A percentile compares a stretch with the other conserved stretches of the same genome.
Conservation (phyloP, 1,140 invertebrate species). For the Acyrthosiphon pisum region DNA sequence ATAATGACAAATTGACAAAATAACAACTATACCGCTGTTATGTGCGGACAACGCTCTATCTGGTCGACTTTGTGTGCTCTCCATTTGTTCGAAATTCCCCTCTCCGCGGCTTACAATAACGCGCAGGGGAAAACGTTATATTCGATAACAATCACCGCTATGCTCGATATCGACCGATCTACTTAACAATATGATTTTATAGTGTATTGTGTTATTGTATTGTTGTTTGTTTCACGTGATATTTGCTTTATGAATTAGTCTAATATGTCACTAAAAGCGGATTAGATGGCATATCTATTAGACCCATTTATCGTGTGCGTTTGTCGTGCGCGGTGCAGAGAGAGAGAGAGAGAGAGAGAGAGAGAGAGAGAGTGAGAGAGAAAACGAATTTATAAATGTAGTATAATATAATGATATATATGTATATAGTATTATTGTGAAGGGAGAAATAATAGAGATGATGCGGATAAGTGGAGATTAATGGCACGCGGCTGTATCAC, state of each 20-base stretch:
- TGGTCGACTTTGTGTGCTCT: neutral
- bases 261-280: slow-evolving; percentile 15
- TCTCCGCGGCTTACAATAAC: neutral
- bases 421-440: neutral
- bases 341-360: no score
- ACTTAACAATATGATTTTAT: neutral
- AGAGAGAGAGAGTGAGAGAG: neutral
- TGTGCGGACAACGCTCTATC: neutral
- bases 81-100: neutral
- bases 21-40: neutral
- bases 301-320: neutral
- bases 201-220: neutral
- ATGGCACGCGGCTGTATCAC: slow-evolving; percentile 19
- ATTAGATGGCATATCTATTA: neutral
- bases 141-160: neutral
- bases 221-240: neutral
- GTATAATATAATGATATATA: neutral
- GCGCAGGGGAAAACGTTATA: neutral
- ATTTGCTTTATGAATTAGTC: slow-evolving; percentile 11
- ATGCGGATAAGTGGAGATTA: slow-evolving; percentile 21
- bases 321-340: neutral
- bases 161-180: slow-evolving; percentile 7
- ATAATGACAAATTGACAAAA: neutral
- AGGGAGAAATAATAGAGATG: slow-evolving; percentile 28
- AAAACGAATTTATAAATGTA: slow-evolving; percentile 17